Evolutionary conservation across 2,797 vertebrate genomes (phyloP).

Genomic region (Cacajao melanocephalus): DNA sequence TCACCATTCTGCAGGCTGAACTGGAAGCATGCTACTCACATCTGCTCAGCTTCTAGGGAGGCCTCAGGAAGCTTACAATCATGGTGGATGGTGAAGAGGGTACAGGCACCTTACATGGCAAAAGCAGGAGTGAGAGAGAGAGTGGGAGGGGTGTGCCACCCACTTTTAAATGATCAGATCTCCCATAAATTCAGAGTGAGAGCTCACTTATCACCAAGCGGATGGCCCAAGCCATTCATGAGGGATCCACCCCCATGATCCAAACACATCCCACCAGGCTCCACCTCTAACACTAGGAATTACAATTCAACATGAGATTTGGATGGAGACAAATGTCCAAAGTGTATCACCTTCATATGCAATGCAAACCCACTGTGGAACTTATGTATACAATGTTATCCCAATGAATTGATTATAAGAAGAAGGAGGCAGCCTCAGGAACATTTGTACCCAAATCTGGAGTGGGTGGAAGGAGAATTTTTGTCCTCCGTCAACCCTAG

Average conservation of each 20-base stretch:
- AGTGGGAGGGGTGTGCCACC: neutral
- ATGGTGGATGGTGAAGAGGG: neutral
- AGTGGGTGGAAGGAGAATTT: neutral
- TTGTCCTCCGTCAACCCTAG: neutral
- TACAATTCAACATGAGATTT: neutral
- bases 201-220: neutral
- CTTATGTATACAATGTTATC: fast-evolving
- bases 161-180: neutral
- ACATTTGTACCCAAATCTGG: neutral
- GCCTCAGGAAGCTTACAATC: neutral
- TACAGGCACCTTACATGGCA: neutral
- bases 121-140: neutral
- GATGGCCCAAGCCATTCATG: neutral
- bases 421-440: neutral
- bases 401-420: neutral
- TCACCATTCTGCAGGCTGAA: neutral
- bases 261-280: neutral
- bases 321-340: neutral
- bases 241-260: neutral
- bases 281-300: neutral
- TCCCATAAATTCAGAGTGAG: neutral
- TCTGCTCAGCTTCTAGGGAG: neutral
- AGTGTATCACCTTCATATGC: neutral
- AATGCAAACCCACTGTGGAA: too few relatives aligned
- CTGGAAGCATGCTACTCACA: neutral